Conservation (phyloP, 2,888 invertebrate genomes). For the Oscheius sp. region DNA sequence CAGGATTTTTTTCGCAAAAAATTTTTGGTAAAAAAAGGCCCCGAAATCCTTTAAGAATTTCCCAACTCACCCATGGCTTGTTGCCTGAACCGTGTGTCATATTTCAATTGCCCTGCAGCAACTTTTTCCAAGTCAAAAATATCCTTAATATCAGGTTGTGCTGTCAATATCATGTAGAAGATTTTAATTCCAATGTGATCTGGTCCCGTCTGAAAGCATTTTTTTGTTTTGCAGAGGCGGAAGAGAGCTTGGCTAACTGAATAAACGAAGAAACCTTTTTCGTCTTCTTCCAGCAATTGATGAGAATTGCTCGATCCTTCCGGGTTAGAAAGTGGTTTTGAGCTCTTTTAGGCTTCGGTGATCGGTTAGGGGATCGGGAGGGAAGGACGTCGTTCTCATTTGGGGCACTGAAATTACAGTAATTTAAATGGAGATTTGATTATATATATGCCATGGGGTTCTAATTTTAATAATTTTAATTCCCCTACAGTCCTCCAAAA, state of each 20-base stretch:
- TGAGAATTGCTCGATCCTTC: conserved; percentile 62
- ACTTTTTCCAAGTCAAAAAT: conserved; percentile 70
- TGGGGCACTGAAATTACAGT: conserved; percentile 14
- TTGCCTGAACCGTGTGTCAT: conserved; percentile 63
- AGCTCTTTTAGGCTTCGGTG: background rate
- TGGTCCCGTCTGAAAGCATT: conserved; percentile 61
- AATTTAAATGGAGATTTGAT: too few species aligned
- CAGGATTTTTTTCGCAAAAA: too few species aligned
- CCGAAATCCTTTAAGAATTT: too few species aligned
- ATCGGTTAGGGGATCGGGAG: background rate
- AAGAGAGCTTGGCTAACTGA: background rate
- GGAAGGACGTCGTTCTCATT: conserved; percentile 21
- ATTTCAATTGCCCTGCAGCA: conserved; percentile 67
- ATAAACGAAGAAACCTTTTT: conserved; percentile 54
- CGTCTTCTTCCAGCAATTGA: conserved; percentile 68
- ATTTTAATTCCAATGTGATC: conserved; percentile 70
- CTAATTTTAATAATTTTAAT: too few species aligned
- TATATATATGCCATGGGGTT: too few species aligned
- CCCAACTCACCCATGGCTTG: conserved; percentile 51
- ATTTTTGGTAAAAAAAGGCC: background rate
- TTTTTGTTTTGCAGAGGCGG: background rate
- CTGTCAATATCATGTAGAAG: conserved; percentile 68
- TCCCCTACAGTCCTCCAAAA: too few species aligned
- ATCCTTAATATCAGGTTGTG: conserved; percentile 69
- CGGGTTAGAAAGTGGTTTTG: conserved; percentile 59